Evolutionary conservation across 2,797 vertebrate species (phyloP).

Genomic region (Halcyon badia): DNA sequence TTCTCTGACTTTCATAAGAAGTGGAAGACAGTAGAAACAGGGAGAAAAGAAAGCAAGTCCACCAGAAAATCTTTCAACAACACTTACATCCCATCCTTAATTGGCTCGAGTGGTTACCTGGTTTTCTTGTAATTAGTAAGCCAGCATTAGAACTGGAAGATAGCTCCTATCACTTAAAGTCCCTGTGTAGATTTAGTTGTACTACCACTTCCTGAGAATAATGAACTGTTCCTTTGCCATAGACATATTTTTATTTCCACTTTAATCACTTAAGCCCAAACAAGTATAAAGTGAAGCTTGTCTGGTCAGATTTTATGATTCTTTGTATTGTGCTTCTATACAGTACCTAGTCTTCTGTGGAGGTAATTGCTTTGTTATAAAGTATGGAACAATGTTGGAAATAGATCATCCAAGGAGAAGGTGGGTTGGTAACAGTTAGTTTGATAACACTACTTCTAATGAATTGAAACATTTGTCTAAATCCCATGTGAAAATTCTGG

Average conservation of each 20-base stretch:
- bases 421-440: background rate
- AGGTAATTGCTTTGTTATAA: background rate
- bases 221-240: background rate
- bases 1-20: background rate
- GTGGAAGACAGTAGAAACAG: background rate
- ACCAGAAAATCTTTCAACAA: background rate
- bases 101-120: background rate
- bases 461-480: background rate
- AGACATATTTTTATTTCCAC: background rate
- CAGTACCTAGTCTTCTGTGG: background rate
- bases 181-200: background rate
- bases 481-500: background rate
- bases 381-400: background rate
- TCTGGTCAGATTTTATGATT: background rate
- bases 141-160: background rate
- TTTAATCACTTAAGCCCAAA: background rate
- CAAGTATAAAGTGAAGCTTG: background rate
- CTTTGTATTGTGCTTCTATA: background rate
- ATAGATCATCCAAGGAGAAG: background rate
- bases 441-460: background rate
- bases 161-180: background rate
- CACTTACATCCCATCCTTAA: background rate
- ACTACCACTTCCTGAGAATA: background rate
- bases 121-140: background rate
- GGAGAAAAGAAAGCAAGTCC: background rate